Conservation (phyloP, 2,888 invertebrate genomes). For the Thecocarcelia acutangulata region DNA sequence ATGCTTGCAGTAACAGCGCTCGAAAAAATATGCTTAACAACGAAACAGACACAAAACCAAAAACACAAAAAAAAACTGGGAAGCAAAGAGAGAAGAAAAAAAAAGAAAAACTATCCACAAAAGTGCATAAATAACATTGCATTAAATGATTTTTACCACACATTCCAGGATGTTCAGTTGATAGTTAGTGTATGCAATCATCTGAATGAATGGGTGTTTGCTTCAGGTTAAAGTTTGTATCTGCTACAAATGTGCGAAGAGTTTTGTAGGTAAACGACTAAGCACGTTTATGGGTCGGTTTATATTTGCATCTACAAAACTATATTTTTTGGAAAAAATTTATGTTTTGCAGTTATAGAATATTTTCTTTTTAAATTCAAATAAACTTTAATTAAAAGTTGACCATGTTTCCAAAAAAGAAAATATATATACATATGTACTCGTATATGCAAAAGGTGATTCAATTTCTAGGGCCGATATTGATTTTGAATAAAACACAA, state of each 20-base stretch:
- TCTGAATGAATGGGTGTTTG: constrained; percentile 13
- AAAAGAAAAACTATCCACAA: constrained; percentile 33
- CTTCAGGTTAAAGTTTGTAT: neutral
- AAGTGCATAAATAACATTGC: constrained; percentile 62
- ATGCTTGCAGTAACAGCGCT: constrained; percentile 2
- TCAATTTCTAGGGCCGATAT: too few species aligned
- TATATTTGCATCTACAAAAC: too few species aligned
- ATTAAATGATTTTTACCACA: constrained; percentile 64
- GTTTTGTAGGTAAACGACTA: neutral
- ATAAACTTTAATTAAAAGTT: too few species aligned
- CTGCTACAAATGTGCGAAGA: neutral
- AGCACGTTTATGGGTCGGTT: too few species aligned
- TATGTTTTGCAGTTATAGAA: too few species aligned
- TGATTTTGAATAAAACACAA: too few species aligned
- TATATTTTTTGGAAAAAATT: too few species aligned
- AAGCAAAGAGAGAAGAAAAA: too few species aligned
- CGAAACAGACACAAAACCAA: constrained; percentile 9
- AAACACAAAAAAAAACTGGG: constrained; percentile 2
- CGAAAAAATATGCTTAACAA: constrained; percentile 1
- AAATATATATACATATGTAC: too few species aligned
- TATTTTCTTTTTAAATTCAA: too few species aligned
- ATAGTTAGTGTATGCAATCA: constrained; percentile 45
- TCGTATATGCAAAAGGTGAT: too few species aligned
- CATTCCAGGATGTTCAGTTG: constrained; percentile 43
- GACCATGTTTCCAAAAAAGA: too few species aligned